Evolutionary conservation across 2,888 invertebrate genomes (phyloP).

Genomic region (Tanytarsus gracilentus): DNA sequence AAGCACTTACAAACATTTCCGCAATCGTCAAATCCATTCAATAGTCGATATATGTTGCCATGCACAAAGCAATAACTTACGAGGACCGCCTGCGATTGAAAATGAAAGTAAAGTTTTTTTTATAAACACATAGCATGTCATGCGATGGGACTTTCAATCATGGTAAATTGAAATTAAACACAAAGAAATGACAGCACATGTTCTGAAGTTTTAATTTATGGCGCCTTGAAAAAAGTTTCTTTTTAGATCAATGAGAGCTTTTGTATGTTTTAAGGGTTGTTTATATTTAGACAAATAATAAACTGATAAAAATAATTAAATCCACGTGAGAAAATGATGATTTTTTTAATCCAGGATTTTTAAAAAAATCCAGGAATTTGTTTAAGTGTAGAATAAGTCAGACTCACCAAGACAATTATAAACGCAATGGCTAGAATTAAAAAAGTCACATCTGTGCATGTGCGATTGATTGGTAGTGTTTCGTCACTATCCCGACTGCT

Average conservation of each 20-base stretch:
- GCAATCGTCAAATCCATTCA: conserved; percentile 53
- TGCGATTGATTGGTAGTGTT: not conserved
- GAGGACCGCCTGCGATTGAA: not conserved
- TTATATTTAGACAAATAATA: too few species aligned
- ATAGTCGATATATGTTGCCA: conserved; percentile 49
- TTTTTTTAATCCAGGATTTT: too few species aligned
- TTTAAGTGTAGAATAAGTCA: not conserved
- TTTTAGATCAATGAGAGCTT: too few species aligned
- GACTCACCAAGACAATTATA: conserved; percentile 47
- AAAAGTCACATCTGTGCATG: conserved; percentile 48
- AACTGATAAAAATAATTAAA: too few species aligned
- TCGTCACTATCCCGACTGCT: not conserved
- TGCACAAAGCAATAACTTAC: conserved; percentile 40
- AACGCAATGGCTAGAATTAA: conserved; percentile 48
- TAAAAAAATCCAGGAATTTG: not conserved
- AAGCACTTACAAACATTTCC: conserved; percentile 50
- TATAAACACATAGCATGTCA: too few species aligned
- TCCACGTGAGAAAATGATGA: not conserved
- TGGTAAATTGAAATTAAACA: not conserved
- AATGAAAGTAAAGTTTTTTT: not conserved
- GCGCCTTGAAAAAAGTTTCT: not conserved
- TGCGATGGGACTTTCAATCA: too few species aligned
- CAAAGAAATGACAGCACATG: not conserved
- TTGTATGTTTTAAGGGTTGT: too few species aligned
- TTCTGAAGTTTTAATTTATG: not conserved